Evolutionary conservation across 2,888 invertebrate species (phyloP).

Genomic region (Phorcus lineatus): DNA sequence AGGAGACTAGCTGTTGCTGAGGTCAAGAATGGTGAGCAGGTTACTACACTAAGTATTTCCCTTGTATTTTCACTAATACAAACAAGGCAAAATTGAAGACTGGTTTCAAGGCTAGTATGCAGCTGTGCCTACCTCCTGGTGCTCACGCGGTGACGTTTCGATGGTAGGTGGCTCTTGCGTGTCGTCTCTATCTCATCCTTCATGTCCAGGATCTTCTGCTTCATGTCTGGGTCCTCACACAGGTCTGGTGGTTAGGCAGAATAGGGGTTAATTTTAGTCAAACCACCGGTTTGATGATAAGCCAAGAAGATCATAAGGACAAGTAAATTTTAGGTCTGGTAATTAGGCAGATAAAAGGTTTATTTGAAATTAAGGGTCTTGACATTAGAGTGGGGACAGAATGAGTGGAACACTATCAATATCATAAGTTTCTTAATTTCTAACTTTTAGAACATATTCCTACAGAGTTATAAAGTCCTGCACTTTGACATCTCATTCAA

Average conservation of each 20-base stretch:
- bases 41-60: no score
- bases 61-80: no score
- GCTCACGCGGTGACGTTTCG: conserved; percentile 64
- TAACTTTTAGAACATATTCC: no score
- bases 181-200: conserved; percentile 92
- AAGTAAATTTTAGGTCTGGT: neutral
- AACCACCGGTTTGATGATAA: neutral
- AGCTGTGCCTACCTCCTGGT: conserved; percentile 71
- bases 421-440: no score
- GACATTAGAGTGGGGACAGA: no score
- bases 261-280: neutral
- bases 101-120: neutral
- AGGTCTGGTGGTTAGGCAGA: conserved; percentile 83
- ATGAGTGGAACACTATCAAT: no score
- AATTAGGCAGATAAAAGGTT: neutral
- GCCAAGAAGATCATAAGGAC: neutral
- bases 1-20: no score
- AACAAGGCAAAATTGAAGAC: neutral
- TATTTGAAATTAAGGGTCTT: no score
- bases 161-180: conserved; percentile 71
- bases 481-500: no score
- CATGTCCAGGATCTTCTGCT: conserved; percentile 90
- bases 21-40: no score
- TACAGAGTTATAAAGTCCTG: no score
- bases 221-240: conserved; percentile 95